Conservation (phyloP, 2,888 invertebrate genomes). For the Liopterus haemorrhoidalis region DNA sequence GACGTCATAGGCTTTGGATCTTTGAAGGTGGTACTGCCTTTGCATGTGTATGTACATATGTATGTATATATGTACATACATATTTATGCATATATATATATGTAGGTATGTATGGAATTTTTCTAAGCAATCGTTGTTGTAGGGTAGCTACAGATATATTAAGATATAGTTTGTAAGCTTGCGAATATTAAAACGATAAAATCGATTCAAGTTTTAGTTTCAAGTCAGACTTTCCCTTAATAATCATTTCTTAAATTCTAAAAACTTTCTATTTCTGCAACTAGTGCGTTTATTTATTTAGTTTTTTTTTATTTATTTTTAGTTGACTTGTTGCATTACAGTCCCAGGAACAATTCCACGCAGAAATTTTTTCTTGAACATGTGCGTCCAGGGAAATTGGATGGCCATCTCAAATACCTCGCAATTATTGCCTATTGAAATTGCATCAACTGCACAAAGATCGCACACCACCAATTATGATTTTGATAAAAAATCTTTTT, state of each 20-base stretch:
- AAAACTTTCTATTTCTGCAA: background rate
- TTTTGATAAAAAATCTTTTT: background rate
- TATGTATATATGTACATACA: constrained; percentile 40
- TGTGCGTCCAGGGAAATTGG: constrained; percentile 7
- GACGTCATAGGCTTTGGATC: no score
- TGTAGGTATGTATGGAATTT: constrained; percentile 47
- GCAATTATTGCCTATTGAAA: background rate
- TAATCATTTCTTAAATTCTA: background rate
- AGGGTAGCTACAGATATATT: constrained; percentile 47
- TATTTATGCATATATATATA: no score
- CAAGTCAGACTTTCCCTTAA: background rate
- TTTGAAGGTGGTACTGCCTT: no score
- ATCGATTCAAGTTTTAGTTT: constrained; percentile 40
- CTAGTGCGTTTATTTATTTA: background rate
- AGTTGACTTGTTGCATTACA: constrained; percentile 5
- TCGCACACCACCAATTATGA: constrained; percentile 1
- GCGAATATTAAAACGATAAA: constrained; percentile 45
- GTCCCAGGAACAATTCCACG: constrained; percentile 3
- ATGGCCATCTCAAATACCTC: background rate
- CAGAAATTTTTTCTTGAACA: constrained; percentile 1
- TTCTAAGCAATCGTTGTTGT: constrained; percentile 50
- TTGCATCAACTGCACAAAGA: background rate
- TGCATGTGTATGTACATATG: constrained; percentile 39
- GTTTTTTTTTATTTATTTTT: constrained; percentile 1
- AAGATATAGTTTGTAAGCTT: constrained; percentile 48